Percentiles rank a stretch among this genome's conserved stretches.
Conservation (phyloP, 1,140 invertebrate species). For the Drosophila guanche region DNA sequence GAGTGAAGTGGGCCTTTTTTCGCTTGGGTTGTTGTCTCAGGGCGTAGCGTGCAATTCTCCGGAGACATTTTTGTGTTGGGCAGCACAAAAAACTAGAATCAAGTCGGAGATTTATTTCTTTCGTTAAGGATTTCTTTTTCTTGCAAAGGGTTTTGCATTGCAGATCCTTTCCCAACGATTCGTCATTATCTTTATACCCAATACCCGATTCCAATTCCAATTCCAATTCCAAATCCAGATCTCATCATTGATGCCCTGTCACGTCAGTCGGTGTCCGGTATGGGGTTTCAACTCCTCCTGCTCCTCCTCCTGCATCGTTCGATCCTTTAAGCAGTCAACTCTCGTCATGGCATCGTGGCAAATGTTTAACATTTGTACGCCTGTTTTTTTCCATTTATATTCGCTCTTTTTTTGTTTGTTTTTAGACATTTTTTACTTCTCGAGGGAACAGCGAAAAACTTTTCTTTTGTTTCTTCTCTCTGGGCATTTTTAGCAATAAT, state of each 20-base stretch:
- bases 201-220: slow-evolving; percentile 4
- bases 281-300: slow-evolving; percentile 21
- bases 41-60: slow-evolving; percentile 76
- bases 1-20: slow-evolving; percentile 18
- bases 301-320: slow-evolving; percentile 29
- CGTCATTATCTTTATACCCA: slow-evolving; percentile 63
- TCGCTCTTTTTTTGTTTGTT: slow-evolving; percentile 23
- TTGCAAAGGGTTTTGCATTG: slow-evolving; percentile 69
- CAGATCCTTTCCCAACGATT: slow-evolving; percentile 58
- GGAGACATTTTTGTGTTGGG: slow-evolving; percentile 60
- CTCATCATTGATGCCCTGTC: slow-evolving; percentile 27
- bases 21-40: slow-evolving; percentile 39
- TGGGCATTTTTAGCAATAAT: slow-evolving; percentile 58
- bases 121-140: slow-evolving; percentile 74
- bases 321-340: slow-evolving; percentile 54
- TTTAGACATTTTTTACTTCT: slow-evolving; percentile 33
- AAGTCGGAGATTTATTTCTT: slow-evolving; percentile 74
- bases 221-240: too few relatives aligned
- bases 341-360: slow-evolving; percentile 78
- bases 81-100: slow-evolving; percentile 73
- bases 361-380: slow-evolving; percentile 81
- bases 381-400: slow-evolving; percentile 67
- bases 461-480: slow-evolving; percentile 43
- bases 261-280: slow-evolving; percentile 34
- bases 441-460: slow-evolving; percentile 10